Evolutionary conservation across 2,113 vertebrate genomes (phyloP).

Genomic region (Ophiodon elongatus): DNA sequence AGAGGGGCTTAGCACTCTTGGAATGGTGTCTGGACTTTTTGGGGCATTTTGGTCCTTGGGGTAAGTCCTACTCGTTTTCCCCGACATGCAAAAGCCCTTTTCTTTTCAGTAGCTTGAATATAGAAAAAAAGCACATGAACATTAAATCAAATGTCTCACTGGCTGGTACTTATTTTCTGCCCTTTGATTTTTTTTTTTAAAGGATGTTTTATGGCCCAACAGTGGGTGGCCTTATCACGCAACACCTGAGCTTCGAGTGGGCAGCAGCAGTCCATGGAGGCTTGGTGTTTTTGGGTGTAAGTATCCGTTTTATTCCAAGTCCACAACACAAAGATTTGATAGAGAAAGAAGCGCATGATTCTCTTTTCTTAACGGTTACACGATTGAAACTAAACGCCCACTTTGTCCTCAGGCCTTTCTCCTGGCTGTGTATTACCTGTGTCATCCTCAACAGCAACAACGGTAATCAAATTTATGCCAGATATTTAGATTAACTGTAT

Average conservation of each 20-base stretch:
- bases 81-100: neutral
- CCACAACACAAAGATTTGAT: neutral
- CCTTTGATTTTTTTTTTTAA: conserved; percentile 1
- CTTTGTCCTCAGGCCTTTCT: conserved; percentile 76
- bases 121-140: neutral
- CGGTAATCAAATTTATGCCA: conserved; percentile 62
- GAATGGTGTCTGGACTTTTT: conserved; percentile 80
- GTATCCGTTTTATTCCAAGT: conserved; percentile 66
- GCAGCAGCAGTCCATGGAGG: conserved; percentile 88
- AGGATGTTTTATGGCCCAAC: conserved; percentile 92
- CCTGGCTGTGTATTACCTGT: conserved; percentile 67
- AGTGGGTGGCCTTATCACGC: conserved; percentile 90
- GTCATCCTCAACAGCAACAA: conserved; percentile 26
- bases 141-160: neutral
- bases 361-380: conserved; percentile 10
- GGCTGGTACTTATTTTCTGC: neutral
- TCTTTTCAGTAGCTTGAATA: neutral
- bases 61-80: conserved; percentile 59
- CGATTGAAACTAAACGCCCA: neutral
- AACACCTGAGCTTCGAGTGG: conserved; percentile 91
- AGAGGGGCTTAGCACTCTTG: conserved; percentile 83
- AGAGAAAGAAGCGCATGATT: conserved; percentile 1
- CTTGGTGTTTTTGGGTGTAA: conserved; percentile 87
- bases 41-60: conserved; percentile 83
- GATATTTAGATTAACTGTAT: neutral